Evolutionary conservation across 2,797 vertebrate genomes (phyloP).

Genomic region (Todus mexicanus): DNA sequence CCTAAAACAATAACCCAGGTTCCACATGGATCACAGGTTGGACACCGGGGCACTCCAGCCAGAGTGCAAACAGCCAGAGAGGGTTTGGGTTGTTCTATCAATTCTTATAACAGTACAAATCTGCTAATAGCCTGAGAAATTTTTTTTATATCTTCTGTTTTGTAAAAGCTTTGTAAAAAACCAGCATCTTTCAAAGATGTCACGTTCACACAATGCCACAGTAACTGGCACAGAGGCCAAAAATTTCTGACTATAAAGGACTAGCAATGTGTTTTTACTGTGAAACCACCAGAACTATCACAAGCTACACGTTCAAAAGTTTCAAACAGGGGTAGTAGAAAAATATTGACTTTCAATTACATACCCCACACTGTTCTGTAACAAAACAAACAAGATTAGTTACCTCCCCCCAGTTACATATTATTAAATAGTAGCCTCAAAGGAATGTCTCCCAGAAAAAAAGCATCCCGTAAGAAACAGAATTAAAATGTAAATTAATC

Average conservation of each 20-base stretch:
- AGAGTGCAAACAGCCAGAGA: background rate
- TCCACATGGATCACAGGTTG: accelerated
- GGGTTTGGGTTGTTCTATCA: background rate
- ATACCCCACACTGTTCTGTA: background rate
- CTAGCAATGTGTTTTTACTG: background rate
- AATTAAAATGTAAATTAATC: background rate
- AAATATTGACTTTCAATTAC: background rate
- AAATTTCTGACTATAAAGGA: background rate
- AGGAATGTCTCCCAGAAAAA: background rate
- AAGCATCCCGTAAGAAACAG: background rate
- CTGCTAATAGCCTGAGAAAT: accelerated
- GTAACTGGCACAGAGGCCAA: background rate
- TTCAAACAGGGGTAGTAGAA: background rate
- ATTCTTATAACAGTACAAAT: background rate
- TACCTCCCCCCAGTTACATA: background rate
- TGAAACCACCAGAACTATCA: background rate
- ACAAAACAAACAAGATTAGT: background rate
- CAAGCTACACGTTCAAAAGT: background rate
- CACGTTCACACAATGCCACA: background rate
- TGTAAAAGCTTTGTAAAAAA: background rate
- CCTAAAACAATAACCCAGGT: background rate
- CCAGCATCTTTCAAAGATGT: background rate
- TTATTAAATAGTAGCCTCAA: background rate
- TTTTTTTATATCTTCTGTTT: background rate
- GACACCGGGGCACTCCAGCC: accelerated